A percentile compares a stretch with the other conserved stretches of the same genome.
Evolutionary conservation across 1,140 invertebrate species (phyloP).

Genomic region (Rhyacophila brunnea): DNA sequence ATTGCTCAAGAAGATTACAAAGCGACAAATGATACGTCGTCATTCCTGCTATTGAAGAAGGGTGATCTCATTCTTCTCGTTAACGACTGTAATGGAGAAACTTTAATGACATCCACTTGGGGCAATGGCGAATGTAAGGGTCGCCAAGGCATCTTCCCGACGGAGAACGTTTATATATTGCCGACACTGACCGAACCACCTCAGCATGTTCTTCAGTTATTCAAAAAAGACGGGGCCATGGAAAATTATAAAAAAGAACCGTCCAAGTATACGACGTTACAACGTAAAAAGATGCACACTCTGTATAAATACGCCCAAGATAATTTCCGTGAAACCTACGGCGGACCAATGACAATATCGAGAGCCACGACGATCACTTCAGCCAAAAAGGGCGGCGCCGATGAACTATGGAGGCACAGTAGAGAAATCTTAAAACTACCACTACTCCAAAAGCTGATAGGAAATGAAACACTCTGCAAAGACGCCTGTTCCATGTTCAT

Average conservation of each 20-base stretch:
- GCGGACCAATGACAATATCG: slow-evolving; percentile 56
- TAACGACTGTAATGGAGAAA: slow-evolving; percentile 72
- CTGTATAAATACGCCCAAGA: slow-evolving; percentile 79
- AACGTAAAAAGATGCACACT: slow-evolving; percentile 72
- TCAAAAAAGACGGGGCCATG: slow-evolving; percentile 57
- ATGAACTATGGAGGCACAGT: slow-evolving; percentile 81
- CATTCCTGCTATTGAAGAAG: slow-evolving; percentile 67
- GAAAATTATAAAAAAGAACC: slow-evolving; percentile 44
- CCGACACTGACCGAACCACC: slow-evolving; percentile 81
- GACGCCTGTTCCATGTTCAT: slow-evolving; percentile 74
- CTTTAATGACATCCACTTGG: slow-evolving; percentile 72
- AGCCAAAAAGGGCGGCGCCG: slow-evolving; percentile 56
- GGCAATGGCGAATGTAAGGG: slow-evolving; percentile 70
- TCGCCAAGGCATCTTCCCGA: slow-evolving; percentile 79
- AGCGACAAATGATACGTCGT: slow-evolving; percentile 57
- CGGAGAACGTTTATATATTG: slow-evolving; percentile 84
- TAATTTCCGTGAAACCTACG: slow-evolving; percentile 68
- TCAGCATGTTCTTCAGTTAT: slow-evolving; percentile 53
- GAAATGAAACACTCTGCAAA: slow-evolving; percentile 72
- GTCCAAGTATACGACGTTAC: slow-evolving; percentile 55
- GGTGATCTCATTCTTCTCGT: slow-evolving; percentile 84
- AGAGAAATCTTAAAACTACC: slow-evolving; percentile 83
- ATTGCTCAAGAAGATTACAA: slow-evolving; percentile 67
- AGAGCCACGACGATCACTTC: slow-evolving; percentile 65
- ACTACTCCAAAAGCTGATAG: slow-evolving; percentile 73